Conservation (phyloP, 2,797 vertebrate genomes). For the Podarcis siculus region DNA sequence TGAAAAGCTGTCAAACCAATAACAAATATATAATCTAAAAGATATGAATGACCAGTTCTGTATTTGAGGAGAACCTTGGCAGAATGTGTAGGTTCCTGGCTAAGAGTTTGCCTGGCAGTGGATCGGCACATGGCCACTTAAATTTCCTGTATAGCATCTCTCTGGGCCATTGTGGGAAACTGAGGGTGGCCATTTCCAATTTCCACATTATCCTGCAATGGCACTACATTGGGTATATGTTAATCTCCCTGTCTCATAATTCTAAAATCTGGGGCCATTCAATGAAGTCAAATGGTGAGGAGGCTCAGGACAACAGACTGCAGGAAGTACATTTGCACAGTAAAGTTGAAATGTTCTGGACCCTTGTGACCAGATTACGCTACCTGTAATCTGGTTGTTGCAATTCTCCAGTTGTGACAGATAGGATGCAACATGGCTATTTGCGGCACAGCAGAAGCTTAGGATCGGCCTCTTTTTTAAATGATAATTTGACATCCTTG, state of each 20-base stretch:
- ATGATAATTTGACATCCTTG: slow-evolving; percentile 30
- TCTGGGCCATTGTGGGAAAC: neutral
- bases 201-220: too few species aligned
- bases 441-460: neutral
- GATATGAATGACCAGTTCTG: neutral
- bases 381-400: neutral
- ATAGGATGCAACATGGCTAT: neutral
- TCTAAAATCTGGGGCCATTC: too few species aligned
- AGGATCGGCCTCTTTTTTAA: neutral
- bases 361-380: neutral
- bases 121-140: neutral
- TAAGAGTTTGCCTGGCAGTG: neutral
- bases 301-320: too few species aligned
- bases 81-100: neutral
- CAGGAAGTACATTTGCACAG: too few species aligned
- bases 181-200: neutral
- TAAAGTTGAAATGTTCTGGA: too few species aligned
- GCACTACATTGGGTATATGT: too few species aligned
- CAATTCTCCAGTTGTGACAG: too few species aligned
- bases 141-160: neutral
- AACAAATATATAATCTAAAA: neutral
- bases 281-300: too few species aligned
- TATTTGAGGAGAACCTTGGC: neutral
- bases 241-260: too few species aligned
- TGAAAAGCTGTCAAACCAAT: neutral